These are phyloP conservation scores for Trisateles emortualis DNA, from an alignment of 2,888 invertebrate species.

Conservation along the genomic window DNA sequence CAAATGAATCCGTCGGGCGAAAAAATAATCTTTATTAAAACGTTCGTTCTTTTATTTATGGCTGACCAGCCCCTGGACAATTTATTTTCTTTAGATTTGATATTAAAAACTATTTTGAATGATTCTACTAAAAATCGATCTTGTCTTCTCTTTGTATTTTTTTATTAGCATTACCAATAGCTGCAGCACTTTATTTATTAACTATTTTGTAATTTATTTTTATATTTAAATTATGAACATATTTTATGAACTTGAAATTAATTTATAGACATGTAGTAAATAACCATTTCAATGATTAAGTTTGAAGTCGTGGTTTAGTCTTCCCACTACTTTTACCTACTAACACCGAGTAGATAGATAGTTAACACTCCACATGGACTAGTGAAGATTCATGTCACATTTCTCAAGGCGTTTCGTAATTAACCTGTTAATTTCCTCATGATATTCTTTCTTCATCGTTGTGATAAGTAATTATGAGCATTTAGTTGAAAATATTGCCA, in stretches of 20 bases:
- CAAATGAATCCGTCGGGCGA: slow-evolving; percentile 34
- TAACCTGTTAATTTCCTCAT: slow-evolving; percentile 4
- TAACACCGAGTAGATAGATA: neutral
- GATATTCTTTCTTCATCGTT: slow-evolving; percentile 12
- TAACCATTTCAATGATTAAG: too few relatives aligned
- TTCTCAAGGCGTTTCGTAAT: slow-evolving; percentile 9
- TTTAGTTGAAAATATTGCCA: slow-evolving; percentile 8
- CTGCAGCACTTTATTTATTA: too few relatives aligned
- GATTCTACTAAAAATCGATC: neutral
- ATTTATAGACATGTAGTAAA: too few relatives aligned
- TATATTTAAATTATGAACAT: too few relatives aligned
- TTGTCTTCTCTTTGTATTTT: too few relatives aligned
- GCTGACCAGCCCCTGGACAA: neutral
- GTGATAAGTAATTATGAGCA: slow-evolving; percentile 7
- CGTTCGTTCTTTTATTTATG: slow-evolving; percentile 7
- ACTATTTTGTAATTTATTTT: too few relatives aligned
- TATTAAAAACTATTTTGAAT: neutral
- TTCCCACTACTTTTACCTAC: too few relatives aligned
- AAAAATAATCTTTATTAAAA: slow-evolving; percentile 44
- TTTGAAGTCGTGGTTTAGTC: too few relatives aligned
- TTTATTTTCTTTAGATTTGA: slow-evolving; percentile 7
- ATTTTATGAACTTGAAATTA: too few relatives aligned
- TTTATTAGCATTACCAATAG: too few relatives aligned
- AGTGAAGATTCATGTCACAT: slow-evolving; percentile 15
- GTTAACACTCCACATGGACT: slow-evolving; percentile 4